Evolutionary conservation across 2,113 vertebrate genomes (phyloP), one percentile per base, ranked within the genome.

Genomic region (Hylia prasina): DNA sequence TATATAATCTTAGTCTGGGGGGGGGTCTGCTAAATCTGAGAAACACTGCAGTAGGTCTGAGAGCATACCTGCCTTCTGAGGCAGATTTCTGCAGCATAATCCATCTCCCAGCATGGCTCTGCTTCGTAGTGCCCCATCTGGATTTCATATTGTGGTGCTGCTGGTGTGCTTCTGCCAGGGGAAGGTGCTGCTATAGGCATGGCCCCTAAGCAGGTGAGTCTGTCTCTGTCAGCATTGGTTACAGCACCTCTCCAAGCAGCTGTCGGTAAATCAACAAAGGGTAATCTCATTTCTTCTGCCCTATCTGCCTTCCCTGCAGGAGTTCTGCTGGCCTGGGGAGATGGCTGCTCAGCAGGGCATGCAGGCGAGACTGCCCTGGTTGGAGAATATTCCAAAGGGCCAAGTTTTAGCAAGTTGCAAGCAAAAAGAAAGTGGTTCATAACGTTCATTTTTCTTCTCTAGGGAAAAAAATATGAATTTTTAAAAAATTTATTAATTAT

Each of bases 191-290:
- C 63, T 24, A 6, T 15, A n/a, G 80, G 31, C 57, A 40, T 3
- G 6, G 37, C 11, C 4, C 47, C 24, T 28, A 1, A 31, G 19
- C 8, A 1, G 28, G 9, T 0, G 0, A 37, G 18, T 79, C 30
- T 60, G 31, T 71, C n/a, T 51, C 40, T 60, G 51, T 61, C 73
- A 57, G 24, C 7, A 0, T 2, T 33, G 65, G 39, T 71, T 70
- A 15, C 56, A 70, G 35, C 68, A 45, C 8, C 15, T 76, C 45
- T 80, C 28, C 45, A 35, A 61, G 40, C n/a, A 90, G 50, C 48
- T 86, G 48, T 25, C 72, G 58, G 44, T 58, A 64, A 60, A 64
- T 48, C 0, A 1, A 2, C 24, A 39, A 28, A 51, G 82, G 50
- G 16, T 33, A 60, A 56, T 72, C 16, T 65, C 14, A 22, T 65